Conservation (phyloP, 2,797 vertebrate genomes). For the Loriculus beryllinus region DNA sequence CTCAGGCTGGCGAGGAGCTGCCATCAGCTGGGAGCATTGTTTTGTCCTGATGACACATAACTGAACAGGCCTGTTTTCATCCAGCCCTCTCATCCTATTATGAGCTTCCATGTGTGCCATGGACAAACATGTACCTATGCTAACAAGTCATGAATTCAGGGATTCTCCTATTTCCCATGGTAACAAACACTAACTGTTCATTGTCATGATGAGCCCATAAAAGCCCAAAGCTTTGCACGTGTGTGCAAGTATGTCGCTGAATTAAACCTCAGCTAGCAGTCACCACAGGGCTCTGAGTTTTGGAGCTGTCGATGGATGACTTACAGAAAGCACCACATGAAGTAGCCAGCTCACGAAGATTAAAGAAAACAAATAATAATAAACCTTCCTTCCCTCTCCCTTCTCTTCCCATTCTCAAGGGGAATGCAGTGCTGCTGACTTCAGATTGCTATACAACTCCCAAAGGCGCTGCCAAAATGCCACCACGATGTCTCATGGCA, state of each 20-base stretch:
- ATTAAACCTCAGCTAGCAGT: background rate
- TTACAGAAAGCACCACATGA: background rate
- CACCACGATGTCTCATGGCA: constrained; percentile 14
- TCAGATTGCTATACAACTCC: background rate
- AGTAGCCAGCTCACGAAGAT: background rate
- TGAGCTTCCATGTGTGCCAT: background rate
- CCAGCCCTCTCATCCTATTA: background rate
- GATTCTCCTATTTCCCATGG: background rate
- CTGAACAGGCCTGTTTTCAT: background rate
- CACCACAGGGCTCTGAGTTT: background rate
- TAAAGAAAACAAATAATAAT: background rate
- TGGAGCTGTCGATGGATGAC: background rate
- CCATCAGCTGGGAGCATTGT: fast-evolving
- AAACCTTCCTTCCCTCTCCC: background rate
- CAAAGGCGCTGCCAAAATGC: constrained; percentile 19
- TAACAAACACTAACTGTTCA: background rate
- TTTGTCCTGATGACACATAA: background rate
- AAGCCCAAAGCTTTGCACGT: background rate
- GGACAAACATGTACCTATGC: background rate
- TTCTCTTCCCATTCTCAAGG: background rate
- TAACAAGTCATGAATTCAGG: background rate
- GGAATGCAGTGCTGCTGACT: background rate
- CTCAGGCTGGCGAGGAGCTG: background rate
- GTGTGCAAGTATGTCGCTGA: background rate
- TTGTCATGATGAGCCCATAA: background rate